Percentiles rank a stretch among this genome's conserved stretches.
Evolutionary conservation across 2,888 invertebrate genomes (phyloP).

Genomic region (Tipula helvola): DNA sequence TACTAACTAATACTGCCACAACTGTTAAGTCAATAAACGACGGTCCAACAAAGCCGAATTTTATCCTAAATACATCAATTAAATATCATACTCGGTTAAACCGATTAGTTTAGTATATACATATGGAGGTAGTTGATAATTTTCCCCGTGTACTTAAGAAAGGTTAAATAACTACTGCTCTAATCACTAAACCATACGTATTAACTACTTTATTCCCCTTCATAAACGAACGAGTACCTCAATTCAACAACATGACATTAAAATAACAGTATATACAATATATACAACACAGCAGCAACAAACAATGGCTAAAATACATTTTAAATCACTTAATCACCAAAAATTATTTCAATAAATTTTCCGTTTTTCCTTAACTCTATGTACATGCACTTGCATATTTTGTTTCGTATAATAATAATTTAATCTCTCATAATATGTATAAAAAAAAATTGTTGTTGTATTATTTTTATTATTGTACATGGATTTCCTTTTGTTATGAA

Average conservation of each 20-base stretch:
- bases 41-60: too few species aligned
- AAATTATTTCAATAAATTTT: background rate
- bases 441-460: background rate
- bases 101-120: too few species aligned
- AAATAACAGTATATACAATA: background rate
- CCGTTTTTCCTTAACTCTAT: background rate
- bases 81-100: too few species aligned
- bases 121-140: background rate
- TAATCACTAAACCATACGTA: background rate
- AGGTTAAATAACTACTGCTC: background rate
- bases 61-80: too few species aligned
- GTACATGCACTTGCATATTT: slow-evolving; percentile 4
- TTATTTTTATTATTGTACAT: background rate
- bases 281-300: background rate
- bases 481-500: background rate
- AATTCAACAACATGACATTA: background rate
- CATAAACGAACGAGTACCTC: background rate
- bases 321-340: slow-evolving; percentile 4
- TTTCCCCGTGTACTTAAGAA: background rate
- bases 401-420: background rate
- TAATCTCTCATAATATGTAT: background rate
- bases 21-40: too few species aligned
- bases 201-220: background rate
- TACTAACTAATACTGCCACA: too few species aligned
- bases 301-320: background rate